phyloP scores from a whole-genome alignment of 2,888 invertebrate genomes.

The Cartodere bifasciata region DNA sequence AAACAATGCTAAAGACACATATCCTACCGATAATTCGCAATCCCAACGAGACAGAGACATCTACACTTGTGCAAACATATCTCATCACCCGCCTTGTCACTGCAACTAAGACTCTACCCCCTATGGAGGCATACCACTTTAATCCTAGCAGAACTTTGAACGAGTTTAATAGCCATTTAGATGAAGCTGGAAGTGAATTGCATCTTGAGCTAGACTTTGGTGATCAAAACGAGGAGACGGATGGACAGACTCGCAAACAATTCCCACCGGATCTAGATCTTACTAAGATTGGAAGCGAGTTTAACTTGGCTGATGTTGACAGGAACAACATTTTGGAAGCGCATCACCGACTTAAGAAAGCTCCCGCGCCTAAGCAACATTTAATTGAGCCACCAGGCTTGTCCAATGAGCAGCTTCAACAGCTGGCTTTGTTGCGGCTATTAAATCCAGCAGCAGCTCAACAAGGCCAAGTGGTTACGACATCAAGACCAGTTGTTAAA shows the following conservation, averaged over 20 bases:
- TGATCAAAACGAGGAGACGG: constrained; percentile 55
- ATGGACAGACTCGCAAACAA: constrained; percentile 33
- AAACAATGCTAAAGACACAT: constrained; percentile 78
- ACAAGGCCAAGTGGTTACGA: constrained; percentile 60
- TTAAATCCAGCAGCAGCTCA: constrained; percentile 52
- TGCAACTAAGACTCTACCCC: constrained; percentile 80
- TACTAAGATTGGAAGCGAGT: constrained; percentile 58
- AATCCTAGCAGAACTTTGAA: constrained; percentile 75
- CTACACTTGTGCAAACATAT: constrained; percentile 83
- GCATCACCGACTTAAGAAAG: constrained; percentile 40
- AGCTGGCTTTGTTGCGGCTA: constrained; percentile 57
- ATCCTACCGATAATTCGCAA: constrained; percentile 70
- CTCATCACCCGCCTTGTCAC: constrained; percentile 76
- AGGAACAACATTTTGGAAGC: constrained; percentile 45
- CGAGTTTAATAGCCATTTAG: constrained; percentile 77
- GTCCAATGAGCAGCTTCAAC: constrained; percentile 61
- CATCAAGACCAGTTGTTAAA: constrained; percentile 63
- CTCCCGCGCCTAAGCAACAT: constrained; percentile 23
- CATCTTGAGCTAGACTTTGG: constrained; percentile 78
- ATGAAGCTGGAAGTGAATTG: constrained; percentile 79
- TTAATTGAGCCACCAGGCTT: constrained; percentile 35
- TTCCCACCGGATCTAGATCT: constrained; percentile 57
- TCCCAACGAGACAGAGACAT: constrained; percentile 57
- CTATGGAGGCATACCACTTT: constrained; percentile 76
- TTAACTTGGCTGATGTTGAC: constrained; percentile 58